Evolutionary conservation across 1,140 invertebrate genomes (phyloP).

Genomic region (Aphidius ervi): DNA sequence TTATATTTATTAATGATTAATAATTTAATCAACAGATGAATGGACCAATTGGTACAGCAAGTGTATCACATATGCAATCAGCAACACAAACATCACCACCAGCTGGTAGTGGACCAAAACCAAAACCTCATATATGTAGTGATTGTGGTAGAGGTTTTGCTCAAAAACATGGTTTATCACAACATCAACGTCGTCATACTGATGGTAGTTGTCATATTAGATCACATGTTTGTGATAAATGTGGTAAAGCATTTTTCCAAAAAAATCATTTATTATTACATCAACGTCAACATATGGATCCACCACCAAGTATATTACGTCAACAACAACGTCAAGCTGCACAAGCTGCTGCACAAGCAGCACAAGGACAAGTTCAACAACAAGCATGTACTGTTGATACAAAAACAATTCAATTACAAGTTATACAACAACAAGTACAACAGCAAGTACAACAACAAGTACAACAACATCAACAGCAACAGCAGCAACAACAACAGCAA

Average conservation of each 20-base stretch:
- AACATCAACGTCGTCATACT: slow-evolving; percentile 70
- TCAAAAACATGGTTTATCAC: slow-evolving; percentile 73
- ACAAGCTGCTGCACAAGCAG: slow-evolving; percentile 46
- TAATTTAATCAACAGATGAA: slow-evolving; percentile 39
- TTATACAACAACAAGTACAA: slow-evolving; percentile 32
- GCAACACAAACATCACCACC: slow-evolving; percentile 51
- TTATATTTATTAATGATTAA: too few species aligned
- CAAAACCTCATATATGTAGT: slow-evolving; percentile 76
- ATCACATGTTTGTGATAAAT: slow-evolving; percentile 77
- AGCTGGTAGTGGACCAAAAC: slow-evolving; percentile 52
- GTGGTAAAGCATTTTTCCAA: slow-evolving; percentile 83
- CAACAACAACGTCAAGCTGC: slow-evolving; percentile 53
- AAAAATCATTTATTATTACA: slow-evolving; percentile 78
- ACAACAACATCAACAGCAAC: slow-evolving; percentile 17
- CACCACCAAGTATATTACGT: slow-evolving; percentile 55
- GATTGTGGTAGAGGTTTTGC: slow-evolving; percentile 82
- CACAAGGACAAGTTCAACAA: slow-evolving; percentile 40
- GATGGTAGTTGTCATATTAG: slow-evolving; percentile 76
- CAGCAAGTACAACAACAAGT: slow-evolving; percentile 35
- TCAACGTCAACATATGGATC: slow-evolving; percentile 76
- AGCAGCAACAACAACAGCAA: slow-evolving; percentile 31
- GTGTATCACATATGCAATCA: slow-evolving; percentile 50
- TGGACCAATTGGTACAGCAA: slow-evolving; percentile 43
- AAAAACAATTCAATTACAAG: slow-evolving; percentile 38
- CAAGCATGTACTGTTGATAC: slow-evolving; percentile 9